A percentile compares a stretch with the other conserved stretches of the same genome.
Evolutionary conservation across 37 sponge, comb jelly and placozoan genomes (phyloP).

Genomic region (Halichondria panicea): DNA sequence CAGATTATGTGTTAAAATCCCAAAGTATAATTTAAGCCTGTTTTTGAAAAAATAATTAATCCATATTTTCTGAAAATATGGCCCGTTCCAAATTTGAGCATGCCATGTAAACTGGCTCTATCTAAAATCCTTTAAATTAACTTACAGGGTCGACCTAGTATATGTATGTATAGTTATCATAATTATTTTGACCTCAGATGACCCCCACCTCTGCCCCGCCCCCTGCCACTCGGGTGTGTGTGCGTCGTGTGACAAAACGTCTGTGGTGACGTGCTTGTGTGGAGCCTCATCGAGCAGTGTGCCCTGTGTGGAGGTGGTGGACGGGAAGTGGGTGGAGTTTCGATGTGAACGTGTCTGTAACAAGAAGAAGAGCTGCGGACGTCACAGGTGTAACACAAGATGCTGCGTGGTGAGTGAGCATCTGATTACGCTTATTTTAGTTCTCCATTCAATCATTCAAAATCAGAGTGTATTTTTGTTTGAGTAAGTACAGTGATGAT

Average conservation of each 20-base stretch:
- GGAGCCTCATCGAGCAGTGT: constrained; percentile 33
- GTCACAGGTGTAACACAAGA: constrained; percentile 79
- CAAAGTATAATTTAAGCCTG: too few relatives aligned
- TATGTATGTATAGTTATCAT: not conserved
- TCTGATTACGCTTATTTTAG: not conserved
- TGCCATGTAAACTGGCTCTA: too few relatives aligned
- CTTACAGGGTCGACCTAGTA: too few relatives aligned
- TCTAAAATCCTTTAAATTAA: too few relatives aligned
- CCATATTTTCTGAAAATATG: too few relatives aligned
- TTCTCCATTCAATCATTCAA: too few relatives aligned
- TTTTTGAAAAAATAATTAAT: too few relatives aligned
- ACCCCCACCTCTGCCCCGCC: constrained; percentile 65
- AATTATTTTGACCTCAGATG: constrained; percentile 17
- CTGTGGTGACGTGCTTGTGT: constrained; percentile 71
- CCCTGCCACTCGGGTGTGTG: constrained; percentile 85
- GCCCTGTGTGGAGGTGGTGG: constrained; percentile 37
- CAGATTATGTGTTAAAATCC: too few relatives aligned
- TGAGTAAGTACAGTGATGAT: too few relatives aligned
- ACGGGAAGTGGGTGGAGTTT: constrained; percentile 21
- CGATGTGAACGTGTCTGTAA: constrained; percentile 71
- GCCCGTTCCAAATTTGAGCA: too few relatives aligned
- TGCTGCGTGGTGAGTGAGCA: constrained; percentile 65
- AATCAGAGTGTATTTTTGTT: too few relatives aligned
- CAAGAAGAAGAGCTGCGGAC: constrained; percentile 81
- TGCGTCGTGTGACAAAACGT: constrained; percentile 59